phyloP scores from a whole-genome alignment of 2,888 invertebrate genomes.

The Elmis aenea region DNA sequence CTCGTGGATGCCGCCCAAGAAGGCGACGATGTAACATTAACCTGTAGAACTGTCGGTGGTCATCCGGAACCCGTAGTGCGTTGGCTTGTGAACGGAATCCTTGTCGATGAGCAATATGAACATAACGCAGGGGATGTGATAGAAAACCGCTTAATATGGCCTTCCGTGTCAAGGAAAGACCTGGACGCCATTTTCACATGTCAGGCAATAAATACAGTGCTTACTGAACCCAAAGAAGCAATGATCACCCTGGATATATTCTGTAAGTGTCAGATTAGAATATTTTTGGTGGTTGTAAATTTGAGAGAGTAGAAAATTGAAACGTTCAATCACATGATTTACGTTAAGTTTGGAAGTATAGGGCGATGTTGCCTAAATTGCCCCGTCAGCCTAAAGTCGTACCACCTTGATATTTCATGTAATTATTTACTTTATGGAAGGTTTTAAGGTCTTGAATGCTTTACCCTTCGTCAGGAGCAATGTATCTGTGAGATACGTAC shows the following conservation, averaged over 20 bases:
- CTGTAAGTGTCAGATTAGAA: conserved; percentile 54
- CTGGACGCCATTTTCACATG: conserved; percentile 84
- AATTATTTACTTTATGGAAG: no score
- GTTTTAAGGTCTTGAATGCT: no score
- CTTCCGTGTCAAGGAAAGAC: conserved; percentile 70
- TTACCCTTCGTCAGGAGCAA: no score
- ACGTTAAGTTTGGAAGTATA: no score
- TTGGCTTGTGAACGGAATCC: conserved; percentile 76
- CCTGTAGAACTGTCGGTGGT: conserved; percentile 84
- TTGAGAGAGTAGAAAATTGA: no score
- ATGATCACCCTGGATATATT: conserved; percentile 73
- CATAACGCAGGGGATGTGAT: conserved; percentile 82
- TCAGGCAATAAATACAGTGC: conserved; percentile 78
- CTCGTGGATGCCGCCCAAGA: conserved; percentile 83
- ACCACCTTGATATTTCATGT: no score
- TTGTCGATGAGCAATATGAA: conserved; percentile 77
- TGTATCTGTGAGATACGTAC: no score
- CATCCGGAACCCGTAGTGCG: conserved; percentile 76
- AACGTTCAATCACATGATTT: no score
- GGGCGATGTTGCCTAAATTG: no score
- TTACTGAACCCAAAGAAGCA: conserved; percentile 74
- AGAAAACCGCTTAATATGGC: conserved; percentile 74
- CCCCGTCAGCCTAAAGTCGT: no score
- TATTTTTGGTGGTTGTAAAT: no score
- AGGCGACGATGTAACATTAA: conserved; percentile 78